These are phyloP conservation scores for Limnothrissa miodon DNA, from an alignment of 2,113 vertebrate species.

Conservation along the genomic window DNA sequence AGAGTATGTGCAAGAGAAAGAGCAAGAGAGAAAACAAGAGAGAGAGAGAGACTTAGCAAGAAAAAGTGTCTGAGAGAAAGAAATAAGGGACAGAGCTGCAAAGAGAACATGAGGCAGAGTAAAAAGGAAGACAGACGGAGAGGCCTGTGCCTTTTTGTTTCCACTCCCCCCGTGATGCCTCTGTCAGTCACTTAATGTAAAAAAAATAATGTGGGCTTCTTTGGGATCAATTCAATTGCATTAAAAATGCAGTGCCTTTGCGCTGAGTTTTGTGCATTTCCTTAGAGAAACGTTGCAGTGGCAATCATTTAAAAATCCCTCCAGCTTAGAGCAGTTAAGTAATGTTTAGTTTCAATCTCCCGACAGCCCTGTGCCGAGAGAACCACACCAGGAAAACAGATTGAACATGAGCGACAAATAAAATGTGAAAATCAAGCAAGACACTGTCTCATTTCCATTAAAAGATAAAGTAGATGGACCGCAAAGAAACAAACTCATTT, in stretches of 20 bases:
- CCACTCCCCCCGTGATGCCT: conserved; percentile 44
- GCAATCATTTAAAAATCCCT: conserved; percentile 54
- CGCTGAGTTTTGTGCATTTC: conserved; percentile 49
- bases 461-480: conserved; percentile 45
- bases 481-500: conserved; percentile 53
- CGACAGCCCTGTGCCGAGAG: conserved; percentile 25
- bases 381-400: conserved; percentile 31
- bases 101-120: background rate
- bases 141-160: conserved; percentile 32
- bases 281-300: conserved; percentile 44
- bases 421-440: conserved; percentile 52
- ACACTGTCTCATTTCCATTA: conserved; percentile 49
- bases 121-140: conserved; percentile 22
- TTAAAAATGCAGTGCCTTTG: conserved; percentile 50
- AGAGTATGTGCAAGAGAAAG: background rate
- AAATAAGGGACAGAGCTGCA: background rate
- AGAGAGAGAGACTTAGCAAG: background rate
- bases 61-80: background rate
- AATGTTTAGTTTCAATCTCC: conserved; percentile 55
- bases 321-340: conserved; percentile 53
- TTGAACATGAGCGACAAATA: conserved; percentile 49
- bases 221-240: conserved; percentile 52
- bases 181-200: conserved; percentile 48
- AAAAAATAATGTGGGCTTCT: conserved; percentile 41
- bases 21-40: background rate